Evolutionary conservation across 2,888 invertebrate species (phyloP).

Genomic region (Ormyrus rosae): DNA sequence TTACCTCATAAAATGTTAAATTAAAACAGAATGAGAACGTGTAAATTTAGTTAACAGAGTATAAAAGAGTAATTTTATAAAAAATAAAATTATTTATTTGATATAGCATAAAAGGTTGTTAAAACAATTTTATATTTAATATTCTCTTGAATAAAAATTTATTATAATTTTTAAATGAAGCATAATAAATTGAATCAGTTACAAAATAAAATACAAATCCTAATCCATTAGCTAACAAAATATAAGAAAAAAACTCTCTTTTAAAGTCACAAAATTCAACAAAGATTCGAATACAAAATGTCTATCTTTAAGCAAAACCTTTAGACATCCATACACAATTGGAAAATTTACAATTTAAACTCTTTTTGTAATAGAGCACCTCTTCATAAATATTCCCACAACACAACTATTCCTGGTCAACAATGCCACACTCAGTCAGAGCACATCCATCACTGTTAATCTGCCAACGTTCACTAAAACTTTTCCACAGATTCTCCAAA

Average conservation of each 20-base stretch:
- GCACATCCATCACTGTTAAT: not conserved
- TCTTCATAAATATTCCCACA: not conserved
- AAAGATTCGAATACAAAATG: too few species aligned
- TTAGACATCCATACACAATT: too few species aligned
- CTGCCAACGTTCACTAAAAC: not conserved
- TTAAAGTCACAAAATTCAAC: too few species aligned
- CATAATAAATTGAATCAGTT: too few species aligned
- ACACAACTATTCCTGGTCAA: not conserved
- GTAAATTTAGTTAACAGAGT: not conserved
- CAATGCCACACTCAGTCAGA: not conserved
- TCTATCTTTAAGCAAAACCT: too few species aligned
- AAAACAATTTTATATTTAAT: too few species aligned
- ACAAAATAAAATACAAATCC: too few species aligned
- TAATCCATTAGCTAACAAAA: too few species aligned
- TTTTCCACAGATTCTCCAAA: not conserved
- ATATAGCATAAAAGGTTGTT: not conserved
- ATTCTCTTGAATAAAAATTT: not conserved
- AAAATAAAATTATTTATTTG: not conserved
- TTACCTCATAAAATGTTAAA: conserved; percentile 24
- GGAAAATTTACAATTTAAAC: too few species aligned
- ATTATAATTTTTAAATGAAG: not conserved
- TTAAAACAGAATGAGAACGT: conserved; percentile 27
- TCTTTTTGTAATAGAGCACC: too few species aligned
- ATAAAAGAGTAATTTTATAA: not conserved
- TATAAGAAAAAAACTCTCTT: too few species aligned